A percentile compares a stretch with the other conserved stretches of the same genome.
phyloP scores from a whole-genome alignment of 2,113 vertebrate genomes.

The Ammodytes dubius region DNA sequence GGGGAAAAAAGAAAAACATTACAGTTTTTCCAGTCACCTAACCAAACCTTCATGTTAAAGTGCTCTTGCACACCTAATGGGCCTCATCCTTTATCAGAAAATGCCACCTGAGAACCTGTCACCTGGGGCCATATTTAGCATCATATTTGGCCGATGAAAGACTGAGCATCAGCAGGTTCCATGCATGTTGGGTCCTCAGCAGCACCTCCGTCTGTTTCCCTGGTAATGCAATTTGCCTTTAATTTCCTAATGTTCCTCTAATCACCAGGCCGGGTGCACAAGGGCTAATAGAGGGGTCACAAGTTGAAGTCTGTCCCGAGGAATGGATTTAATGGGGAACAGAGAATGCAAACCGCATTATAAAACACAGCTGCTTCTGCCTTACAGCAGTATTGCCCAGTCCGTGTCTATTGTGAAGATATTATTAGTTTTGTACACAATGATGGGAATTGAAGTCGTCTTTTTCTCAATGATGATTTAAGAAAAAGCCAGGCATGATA shows the following conservation, averaged over 20 bases:
- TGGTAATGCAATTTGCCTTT: constrained; percentile 87
- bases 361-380: constrained; percentile 73
- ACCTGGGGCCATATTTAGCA: constrained; percentile 77
- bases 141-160: constrained; percentile 52
- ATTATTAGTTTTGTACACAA: background rate
- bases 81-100: constrained; percentile 59
- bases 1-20: constrained; percentile 31
- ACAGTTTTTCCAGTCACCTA: constrained; percentile 1
- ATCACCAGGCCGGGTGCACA: constrained; percentile 81
- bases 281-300: constrained; percentile 84
- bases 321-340: constrained; percentile 84
- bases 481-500: background rate
- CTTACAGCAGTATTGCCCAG: constrained; percentile 37
- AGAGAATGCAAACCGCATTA: constrained; percentile 85
- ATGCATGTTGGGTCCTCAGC: constrained; percentile 70
- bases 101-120: constrained; percentile 61
- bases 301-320: constrained; percentile 82
- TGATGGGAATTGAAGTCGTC: constrained; percentile 8
- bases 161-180: constrained; percentile 79
- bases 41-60: constrained; percentile 49
- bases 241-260: constrained; percentile 88
- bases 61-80: constrained; percentile 45
- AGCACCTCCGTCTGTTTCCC: constrained; percentile 83
- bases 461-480: constrained; percentile 3
- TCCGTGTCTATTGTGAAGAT: constrained; percentile 41